Conservation (phyloP, 2,797 vertebrate genomes). For the Pelobates cultripes region DNA sequence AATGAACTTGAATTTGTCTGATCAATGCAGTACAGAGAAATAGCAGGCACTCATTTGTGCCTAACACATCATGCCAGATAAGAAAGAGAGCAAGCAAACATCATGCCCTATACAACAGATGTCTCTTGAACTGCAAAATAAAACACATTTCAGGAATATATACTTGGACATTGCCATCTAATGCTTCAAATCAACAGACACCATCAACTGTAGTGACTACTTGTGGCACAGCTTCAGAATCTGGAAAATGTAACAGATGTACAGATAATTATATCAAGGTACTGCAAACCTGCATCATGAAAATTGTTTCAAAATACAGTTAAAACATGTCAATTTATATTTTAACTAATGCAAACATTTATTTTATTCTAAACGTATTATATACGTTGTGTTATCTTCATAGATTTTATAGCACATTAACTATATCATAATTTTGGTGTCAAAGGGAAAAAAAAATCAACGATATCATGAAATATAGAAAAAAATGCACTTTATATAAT, state of each 20-base stretch:
- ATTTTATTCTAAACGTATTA: no score
- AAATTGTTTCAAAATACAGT: constrained; percentile 15
- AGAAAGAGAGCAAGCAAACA: constrained; percentile 16
- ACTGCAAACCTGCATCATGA: constrained; percentile 5
- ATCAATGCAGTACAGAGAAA: no score
- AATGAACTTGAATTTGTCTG: no score
- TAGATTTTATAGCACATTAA: no score
- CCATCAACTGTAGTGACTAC: constrained; percentile 25
- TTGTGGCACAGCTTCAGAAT: constrained; percentile 14
- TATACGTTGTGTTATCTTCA: no score
- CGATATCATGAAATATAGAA: not conserved
- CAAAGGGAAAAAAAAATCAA: not conserved
- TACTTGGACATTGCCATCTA: not conserved
- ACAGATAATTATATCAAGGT: constrained; percentile 31
- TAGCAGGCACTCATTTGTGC: no score
- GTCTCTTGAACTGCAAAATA: constrained; percentile 28
- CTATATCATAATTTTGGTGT: not conserved
- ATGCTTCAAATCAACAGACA: constrained; percentile 3
- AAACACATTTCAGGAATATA: not conserved
- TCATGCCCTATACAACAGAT: constrained; percentile 44
- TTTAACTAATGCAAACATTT: not conserved
- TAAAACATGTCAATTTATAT: constrained; percentile 16
- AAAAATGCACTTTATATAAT: not conserved
- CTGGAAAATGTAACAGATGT: constrained; percentile 32
- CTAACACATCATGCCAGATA: not conserved